Conservation (phyloP, 2,888 invertebrate genomes). For the Yponomeuta evonymella region DNA sequence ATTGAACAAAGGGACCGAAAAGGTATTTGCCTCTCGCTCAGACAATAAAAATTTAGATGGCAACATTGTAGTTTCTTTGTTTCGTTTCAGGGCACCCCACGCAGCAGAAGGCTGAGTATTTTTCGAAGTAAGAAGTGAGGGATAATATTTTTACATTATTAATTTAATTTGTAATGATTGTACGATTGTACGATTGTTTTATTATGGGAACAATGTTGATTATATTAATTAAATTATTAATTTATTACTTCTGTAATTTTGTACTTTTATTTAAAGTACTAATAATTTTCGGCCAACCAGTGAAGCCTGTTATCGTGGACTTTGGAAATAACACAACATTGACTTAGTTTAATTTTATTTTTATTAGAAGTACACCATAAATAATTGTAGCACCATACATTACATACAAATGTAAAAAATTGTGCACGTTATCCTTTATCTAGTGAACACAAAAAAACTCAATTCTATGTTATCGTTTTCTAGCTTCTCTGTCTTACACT, state of each 20-base stretch:
- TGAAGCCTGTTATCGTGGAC: not conserved
- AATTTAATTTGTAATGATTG: not conserved
- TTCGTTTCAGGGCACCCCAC: constrained; percentile 67
- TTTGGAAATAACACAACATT: not conserved
- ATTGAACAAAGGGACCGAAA: no score
- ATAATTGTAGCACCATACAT: constrained; percentile 72
- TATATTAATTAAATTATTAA: constrained; percentile 13
- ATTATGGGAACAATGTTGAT: constrained; percentile 11
- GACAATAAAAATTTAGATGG: no score
- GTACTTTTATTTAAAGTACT: not conserved
- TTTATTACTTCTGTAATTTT: constrained; percentile 10
- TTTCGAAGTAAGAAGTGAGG: constrained; percentile 58
- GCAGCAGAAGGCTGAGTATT: constrained; percentile 66
- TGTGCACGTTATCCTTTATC: constrained; percentile 47
- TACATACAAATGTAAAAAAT: constrained; percentile 74
- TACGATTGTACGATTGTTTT: constrained; percentile 6
- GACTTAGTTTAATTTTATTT: constrained; percentile 18
- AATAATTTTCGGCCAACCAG: no score
- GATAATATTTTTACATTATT: constrained; percentile 11
- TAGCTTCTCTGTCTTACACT: not conserved
- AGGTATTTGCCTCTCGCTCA: no score
- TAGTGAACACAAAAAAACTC: constrained; percentile 23
- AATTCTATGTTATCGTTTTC: not conserved
- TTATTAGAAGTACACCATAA: constrained; percentile 62
- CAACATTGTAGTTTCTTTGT: not conserved